These are phyloP conservation scores for Parotocinclus haroldoi DNA, from an alignment of 2,797 vertebrate genomes.

Conservation along the genomic window DNA sequence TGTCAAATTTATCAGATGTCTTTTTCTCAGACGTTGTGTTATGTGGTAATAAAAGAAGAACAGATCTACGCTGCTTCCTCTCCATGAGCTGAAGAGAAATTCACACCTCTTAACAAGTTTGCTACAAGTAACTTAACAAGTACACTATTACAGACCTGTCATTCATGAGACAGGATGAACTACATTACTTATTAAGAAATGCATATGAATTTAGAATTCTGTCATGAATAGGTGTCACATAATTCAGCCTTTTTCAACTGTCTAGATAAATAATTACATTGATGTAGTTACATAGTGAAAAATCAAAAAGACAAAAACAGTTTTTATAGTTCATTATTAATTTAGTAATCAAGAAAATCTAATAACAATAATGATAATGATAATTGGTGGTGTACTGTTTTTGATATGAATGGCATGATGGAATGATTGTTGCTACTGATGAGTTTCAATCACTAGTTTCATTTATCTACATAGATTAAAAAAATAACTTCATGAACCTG, in stretches of 20 bases:
- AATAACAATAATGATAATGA: no score
- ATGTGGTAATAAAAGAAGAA: conserved; percentile 36
- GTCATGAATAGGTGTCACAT: neutral
- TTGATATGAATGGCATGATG: conserved; percentile 6
- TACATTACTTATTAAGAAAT: conserved; percentile 2
- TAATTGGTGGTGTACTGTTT: conserved; percentile 5
- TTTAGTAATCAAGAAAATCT: no score
- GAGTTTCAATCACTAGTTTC: conserved; percentile 1
- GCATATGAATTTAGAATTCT: no score
- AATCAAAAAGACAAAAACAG: no score
- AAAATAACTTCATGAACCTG: conserved; percentile 22
- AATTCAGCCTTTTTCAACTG: neutral
- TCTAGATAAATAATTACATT: neutral
- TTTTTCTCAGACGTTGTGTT: conserved; percentile 33
- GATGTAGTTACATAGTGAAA: no score
- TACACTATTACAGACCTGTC: conserved; percentile 17
- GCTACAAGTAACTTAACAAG: no score
- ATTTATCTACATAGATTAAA: conserved; percentile 31
- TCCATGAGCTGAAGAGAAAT: conserved; percentile 28
- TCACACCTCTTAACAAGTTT: conserved; percentile 38
- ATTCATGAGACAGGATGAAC: conserved; percentile 13
- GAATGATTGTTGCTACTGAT: conserved; percentile 13
- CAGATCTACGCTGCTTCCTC: conserved; percentile 32
- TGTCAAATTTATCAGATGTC: conserved; percentile 54
- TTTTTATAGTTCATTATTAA: no score